Percentiles rank a stretch among this genome's conserved stretches.
Evolutionary conservation across 2,888 invertebrate genomes (phyloP).

Genomic region (Sipha maydis): DNA sequence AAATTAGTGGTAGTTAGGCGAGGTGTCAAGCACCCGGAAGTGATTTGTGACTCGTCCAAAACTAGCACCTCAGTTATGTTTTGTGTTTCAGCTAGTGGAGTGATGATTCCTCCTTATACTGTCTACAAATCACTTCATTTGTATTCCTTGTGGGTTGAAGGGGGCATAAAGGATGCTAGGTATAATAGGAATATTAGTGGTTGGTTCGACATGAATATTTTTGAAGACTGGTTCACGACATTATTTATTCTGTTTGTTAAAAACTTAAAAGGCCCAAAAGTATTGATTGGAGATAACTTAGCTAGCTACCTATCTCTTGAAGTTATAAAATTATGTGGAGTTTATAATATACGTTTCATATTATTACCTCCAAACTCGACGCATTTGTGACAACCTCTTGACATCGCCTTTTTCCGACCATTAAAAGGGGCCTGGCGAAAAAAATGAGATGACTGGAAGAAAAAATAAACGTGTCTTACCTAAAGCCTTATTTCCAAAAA

Average conservation of each 20-base stretch:
- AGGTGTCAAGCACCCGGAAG: conserved; percentile 1
- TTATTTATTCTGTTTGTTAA: conserved; percentile 19
- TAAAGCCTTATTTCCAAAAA: too few species aligned
- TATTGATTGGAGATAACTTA: conserved; percentile 34
- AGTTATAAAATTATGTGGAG: conserved; percentile 11
- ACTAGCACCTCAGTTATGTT: conserved; percentile 38
- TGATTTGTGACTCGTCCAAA: conserved; percentile 19
- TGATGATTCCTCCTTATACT: conserved; percentile 66
- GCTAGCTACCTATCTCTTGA: conserved; percentile 7
- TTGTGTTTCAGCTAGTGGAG: conserved; percentile 8
- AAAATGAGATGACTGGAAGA: too few species aligned
- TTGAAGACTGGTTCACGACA: conserved; percentile 56
- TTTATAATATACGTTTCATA: conserved; percentile 33
- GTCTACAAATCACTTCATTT: conserved; percentile 66
- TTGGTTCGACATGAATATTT: conserved; percentile 60
- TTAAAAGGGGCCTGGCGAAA: too few species aligned
- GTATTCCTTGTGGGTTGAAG: conserved; percentile 65
- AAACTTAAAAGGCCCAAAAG: conserved; percentile 8
- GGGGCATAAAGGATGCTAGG: conserved; percentile 14
- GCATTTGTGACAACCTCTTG: too few species aligned
- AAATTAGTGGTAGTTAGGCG: conserved; percentile 17
- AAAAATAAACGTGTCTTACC: too few species aligned
- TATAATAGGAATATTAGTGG: conserved; percentile 50
- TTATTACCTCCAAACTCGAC: too few species aligned
- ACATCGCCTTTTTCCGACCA: too few species aligned